These are phyloP conservation scores for Tamias sibiricus DNA, from an alignment of 2,113 vertebrate species.

Conservation along the genomic window DNA sequence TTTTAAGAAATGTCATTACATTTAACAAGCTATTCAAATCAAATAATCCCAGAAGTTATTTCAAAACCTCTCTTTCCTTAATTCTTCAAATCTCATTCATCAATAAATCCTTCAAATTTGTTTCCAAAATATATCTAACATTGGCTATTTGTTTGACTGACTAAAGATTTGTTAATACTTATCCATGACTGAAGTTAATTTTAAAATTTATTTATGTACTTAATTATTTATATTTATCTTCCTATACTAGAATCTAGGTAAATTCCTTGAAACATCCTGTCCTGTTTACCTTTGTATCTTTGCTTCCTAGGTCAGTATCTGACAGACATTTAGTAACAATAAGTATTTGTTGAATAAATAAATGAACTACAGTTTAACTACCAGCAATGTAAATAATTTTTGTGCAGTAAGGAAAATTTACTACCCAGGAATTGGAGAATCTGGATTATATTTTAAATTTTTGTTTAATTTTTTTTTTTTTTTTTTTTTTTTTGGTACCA, in stretches of 20 bases:
- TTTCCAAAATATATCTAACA: neutral
- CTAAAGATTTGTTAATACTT: neutral
- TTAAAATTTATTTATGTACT: neutral
- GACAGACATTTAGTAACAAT: neutral
- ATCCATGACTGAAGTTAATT: neutral
- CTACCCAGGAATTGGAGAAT: neutral
- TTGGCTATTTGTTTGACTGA: neutral
- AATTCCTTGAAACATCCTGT: neutral
- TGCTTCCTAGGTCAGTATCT: neutral
- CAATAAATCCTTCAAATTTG: neutral
- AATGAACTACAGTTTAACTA: neutral
- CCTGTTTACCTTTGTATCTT: neutral
- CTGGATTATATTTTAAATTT: neutral
- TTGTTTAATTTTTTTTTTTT: no score
- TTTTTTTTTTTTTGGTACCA: no score
- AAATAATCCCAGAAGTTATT: neutral
- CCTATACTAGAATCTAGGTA: neutral
- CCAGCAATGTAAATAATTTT: neutral
- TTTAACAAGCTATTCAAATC: neutral
- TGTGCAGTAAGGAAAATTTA: neutral
- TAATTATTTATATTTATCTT: neutral
- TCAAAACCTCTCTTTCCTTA: neutral
- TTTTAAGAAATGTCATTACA: neutral
- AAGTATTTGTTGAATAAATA: neutral
- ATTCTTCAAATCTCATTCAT: neutral